Evolutionary conservation across 2,797 vertebrate genomes (phyloP).

Genomic region (Paedocypris micromegethes): DNA sequence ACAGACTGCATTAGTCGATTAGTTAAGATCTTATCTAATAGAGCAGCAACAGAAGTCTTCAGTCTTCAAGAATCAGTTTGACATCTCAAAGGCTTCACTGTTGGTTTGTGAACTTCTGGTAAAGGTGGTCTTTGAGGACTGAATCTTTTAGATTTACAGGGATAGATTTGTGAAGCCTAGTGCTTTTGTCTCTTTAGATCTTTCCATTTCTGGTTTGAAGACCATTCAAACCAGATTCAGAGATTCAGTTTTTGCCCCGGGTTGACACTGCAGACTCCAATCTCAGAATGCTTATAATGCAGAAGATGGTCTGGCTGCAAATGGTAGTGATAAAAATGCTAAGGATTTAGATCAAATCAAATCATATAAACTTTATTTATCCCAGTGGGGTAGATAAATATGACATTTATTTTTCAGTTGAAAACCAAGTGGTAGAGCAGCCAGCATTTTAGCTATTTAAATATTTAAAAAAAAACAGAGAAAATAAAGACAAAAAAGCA

Average conservation of each 20-base stretch:
- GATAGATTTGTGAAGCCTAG: slow-evolving; percentile 10
- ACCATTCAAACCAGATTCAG: not conserved
- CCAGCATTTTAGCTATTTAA: too few species aligned
- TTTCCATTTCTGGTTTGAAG: slow-evolving; percentile 11
- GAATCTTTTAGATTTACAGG: slow-evolving; percentile 14
- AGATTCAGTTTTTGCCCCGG: not conserved
- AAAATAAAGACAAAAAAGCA: too few species aligned
- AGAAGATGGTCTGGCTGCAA: slow-evolving; percentile 6
- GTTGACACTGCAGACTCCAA: not conserved
- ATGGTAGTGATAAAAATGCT: slow-evolving; percentile 4
- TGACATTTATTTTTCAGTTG: too few species aligned
- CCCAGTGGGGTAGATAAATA: too few species aligned
- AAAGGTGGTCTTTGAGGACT: slow-evolving; percentile 17
- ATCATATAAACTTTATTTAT: not conserved
- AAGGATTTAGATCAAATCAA: not conserved
- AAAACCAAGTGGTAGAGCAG: too few species aligned
- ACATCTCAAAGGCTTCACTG: not conserved
- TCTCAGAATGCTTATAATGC: not conserved
- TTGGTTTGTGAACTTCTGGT: slow-evolving; percentile 13
- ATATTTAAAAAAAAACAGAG: too few species aligned
- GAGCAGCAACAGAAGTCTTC: too few species aligned
- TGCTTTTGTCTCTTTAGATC: not conserved
- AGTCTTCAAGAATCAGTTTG: not conserved
- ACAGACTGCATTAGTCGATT: too few species aligned
- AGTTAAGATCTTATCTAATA: too few species aligned